These are phyloP conservation scores for Circaetus gallicus DNA, from an alignment of 2,113 vertebrate genomes.

Conservation along the genomic window DNA sequence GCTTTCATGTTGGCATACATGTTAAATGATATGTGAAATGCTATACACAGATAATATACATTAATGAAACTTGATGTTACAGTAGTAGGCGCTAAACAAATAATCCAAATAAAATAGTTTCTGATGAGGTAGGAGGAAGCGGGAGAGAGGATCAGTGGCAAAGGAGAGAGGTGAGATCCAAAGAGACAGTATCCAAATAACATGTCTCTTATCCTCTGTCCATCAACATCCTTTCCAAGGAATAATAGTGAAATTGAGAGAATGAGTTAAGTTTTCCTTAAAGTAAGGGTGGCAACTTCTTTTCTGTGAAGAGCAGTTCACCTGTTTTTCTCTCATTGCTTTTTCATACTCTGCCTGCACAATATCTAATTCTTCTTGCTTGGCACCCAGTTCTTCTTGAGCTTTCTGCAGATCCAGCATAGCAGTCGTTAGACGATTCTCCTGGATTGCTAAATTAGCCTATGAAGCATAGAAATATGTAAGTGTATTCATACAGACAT, in stretches of 20 bases:
- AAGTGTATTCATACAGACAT: not conserved
- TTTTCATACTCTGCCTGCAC: constrained; percentile 83
- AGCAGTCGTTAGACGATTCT: constrained; percentile 77
- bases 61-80: not conserved
- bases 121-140: not conserved
- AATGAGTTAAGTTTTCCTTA: not conserved
- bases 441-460: constrained; percentile 85
- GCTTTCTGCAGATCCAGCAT: constrained; percentile 83
- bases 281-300: not conserved
- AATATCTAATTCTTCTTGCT: constrained; percentile 82
- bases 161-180: not conserved
- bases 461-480: constrained; percentile 22
- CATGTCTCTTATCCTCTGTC: not conserved
- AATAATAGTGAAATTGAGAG: not conserved
- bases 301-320: not conserved
- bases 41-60: not conserved
- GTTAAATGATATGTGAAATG: not conserved
- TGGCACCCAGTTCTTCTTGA: constrained; percentile 82
- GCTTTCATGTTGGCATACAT: not conserved
- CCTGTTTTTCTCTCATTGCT: constrained; percentile 85
- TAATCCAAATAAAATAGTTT: not conserved
- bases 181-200: not conserved
- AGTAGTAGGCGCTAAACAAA: not conserved
- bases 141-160: not conserved
- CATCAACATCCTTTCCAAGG: not conserved